Conservation (phyloP, 2,888 invertebrate genomes). For the Boloria euphrosyne region DNA sequence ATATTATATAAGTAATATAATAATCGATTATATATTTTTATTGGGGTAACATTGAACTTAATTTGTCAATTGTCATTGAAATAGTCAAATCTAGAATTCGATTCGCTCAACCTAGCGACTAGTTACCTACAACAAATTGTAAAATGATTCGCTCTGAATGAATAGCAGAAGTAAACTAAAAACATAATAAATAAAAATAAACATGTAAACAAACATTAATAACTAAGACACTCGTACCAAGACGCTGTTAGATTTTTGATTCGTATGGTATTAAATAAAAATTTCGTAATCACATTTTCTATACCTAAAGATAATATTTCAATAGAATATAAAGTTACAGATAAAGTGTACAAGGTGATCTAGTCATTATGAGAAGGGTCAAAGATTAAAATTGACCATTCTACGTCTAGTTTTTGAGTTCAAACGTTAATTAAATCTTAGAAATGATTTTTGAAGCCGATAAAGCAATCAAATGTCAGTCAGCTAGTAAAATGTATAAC, state of each 20-base stretch:
- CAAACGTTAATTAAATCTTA: constrained; percentile 12
- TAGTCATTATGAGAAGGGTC: constrained; percentile 28
- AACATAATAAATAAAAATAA: constrained; percentile 52
- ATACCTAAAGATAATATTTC: constrained; percentile 9
- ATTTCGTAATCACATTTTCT: constrained; percentile 56
- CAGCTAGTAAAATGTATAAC: no score
- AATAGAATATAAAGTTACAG: constrained; percentile 12
- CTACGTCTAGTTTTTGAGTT: constrained; percentile 23
- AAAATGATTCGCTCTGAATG: constrained; percentile 42
- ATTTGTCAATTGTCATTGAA: background rate
- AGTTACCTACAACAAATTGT: background rate
- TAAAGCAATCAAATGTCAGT: no score
- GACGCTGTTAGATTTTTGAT: constrained; percentile 76
- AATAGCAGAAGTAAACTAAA: constrained; percentile 58
- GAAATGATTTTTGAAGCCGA: no score
- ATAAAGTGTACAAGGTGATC: constrained; percentile 29
- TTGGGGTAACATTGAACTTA: no score
- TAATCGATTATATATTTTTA: no score
- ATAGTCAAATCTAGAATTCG: background rate
- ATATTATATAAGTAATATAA: background rate
- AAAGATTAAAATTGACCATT: constrained; percentile 22
- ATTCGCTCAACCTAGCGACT: background rate
- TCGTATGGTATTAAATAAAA: constrained; percentile 46
- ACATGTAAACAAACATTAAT: constrained; percentile 57
- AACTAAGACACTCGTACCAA: constrained; percentile 79